These are phyloP conservation scores for Porites evermanni DNA, from an alignment of 92 coral and sea anemone genomes.

Conservation along the genomic window DNA sequence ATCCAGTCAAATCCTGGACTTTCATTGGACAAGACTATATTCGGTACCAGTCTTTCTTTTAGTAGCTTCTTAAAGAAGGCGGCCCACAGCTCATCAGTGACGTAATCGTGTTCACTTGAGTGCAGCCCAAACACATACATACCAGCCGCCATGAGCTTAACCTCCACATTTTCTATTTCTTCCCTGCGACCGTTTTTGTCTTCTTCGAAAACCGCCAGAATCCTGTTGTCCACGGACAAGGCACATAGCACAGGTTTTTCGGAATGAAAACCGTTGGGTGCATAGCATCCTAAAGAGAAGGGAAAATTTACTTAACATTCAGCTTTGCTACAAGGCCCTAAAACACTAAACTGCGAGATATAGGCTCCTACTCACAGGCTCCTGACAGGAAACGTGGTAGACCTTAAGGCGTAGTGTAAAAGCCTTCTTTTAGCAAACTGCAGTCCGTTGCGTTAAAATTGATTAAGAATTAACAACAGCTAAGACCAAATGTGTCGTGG, in stretches of 20 bases:
- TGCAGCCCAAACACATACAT: conserved; percentile 66
- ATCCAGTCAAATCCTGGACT: conserved; percentile 41
- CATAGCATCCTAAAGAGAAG: conserved; percentile 55
- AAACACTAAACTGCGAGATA: no score
- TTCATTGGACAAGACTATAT: conserved; percentile 59
- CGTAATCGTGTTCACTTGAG: conserved; percentile 57
- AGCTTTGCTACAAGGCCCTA: no score
- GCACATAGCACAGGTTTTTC: conserved; percentile 80
- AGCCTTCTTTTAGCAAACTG: no score
- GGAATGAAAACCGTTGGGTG: conserved; percentile 81
- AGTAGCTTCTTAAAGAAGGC: conserved; percentile 75
- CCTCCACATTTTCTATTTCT: conserved; percentile 77
- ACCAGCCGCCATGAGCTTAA: conserved; percentile 69
- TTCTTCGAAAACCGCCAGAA: conserved; percentile 66
- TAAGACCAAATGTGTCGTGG: no score
- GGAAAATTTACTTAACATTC: no score
- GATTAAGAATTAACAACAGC: no score
- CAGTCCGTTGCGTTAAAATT: no score
- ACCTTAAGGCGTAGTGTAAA: no score
- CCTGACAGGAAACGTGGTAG: no score
- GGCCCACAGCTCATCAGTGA: conserved; percentile 78
- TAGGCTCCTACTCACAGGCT: no score
- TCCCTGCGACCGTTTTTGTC: conserved; percentile 47
- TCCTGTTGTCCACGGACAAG: conserved; percentile 67
- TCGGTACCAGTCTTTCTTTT: conserved; percentile 67